These are phyloP conservation scores for Drosophila formosana DNA, from an alignment of 2,888 invertebrate genomes.

Conservation along the genomic window DNA sequence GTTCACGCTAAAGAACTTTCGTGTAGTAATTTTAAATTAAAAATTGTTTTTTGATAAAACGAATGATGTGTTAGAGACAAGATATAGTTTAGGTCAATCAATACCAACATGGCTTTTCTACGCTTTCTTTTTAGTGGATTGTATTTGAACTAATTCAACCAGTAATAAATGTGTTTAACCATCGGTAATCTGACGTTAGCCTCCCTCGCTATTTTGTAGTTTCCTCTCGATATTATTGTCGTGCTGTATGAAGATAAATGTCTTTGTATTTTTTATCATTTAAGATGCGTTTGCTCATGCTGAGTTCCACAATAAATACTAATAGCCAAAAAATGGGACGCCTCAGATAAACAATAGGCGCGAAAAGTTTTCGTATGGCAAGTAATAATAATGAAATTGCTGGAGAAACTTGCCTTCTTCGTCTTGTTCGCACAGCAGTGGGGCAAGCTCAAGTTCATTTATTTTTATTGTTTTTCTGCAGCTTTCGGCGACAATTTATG, in stretches of 20 bases:
- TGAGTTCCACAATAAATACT: slow-evolving; percentile 61
- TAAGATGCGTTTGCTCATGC: slow-evolving; percentile 31
- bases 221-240: background rate
- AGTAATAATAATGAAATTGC: slow-evolving; percentile 76
- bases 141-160: background rate
- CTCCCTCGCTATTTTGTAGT: background rate
- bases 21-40: no score
- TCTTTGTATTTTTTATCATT: slow-evolving; percentile 41
- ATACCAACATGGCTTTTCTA: no score
- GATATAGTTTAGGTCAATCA: no score
- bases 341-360: slow-evolving; percentile 69
- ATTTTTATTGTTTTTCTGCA: slow-evolving; percentile 78
- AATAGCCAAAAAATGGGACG: slow-evolving; percentile 59
- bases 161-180: background rate
- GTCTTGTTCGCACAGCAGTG: background rate
- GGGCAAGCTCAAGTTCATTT: slow-evolving; percentile 76
- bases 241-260: slow-evolving; percentile 38
- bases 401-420: slow-evolving; percentile 8
- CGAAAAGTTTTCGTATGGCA: slow-evolving; percentile 55
- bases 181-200: background rate
- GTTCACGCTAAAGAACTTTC: no score
- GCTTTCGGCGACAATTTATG: slow-evolving; percentile 79
- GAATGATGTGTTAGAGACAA: no score
- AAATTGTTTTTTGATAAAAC: no score
- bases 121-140: background rate